A percentile compares a stretch with the other conserved stretches of the same genome.
Evolutionary conservation across 2,113 vertebrate species (phyloP).

Genomic region (Martes martes): DNA sequence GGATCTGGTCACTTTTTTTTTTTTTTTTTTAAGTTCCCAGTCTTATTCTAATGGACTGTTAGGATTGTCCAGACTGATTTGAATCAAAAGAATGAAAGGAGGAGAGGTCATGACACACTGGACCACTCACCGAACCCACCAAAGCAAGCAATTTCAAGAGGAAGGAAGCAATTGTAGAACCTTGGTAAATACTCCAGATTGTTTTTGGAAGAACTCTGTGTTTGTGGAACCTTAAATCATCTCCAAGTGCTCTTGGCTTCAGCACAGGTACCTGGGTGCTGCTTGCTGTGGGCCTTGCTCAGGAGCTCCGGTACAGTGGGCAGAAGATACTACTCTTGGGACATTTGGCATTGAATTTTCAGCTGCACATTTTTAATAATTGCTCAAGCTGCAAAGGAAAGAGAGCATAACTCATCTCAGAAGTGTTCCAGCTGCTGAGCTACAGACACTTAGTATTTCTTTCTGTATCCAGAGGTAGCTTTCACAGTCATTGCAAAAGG

Average conservation of each 20-base stretch:
- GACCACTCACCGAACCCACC: not conserved
- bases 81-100: not conserved
- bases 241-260: not conserved
- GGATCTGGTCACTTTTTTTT: not conserved
- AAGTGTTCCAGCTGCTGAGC: not conserved
- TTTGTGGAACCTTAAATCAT: not conserved
- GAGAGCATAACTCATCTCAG: not conserved
- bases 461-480: not conserved
- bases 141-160: no score
- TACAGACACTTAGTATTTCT: not conserved
- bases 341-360: not conserved
- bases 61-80: not conserved
- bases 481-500: not conserved
- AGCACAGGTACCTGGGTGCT: no score
- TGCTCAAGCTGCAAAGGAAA: not conserved
- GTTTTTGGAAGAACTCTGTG: not conserved
- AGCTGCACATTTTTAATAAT: not conserved
- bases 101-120: not conserved
- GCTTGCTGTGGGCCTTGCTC: not conserved
- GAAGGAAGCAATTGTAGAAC: not conserved
- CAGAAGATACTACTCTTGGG: not conserved
- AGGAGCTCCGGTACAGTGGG: not conserved
- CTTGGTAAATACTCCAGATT: not conserved
- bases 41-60: not conserved
- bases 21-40: not conserved